A percentile compares a stretch with the other conserved stretches of the same genome.
phyloP scores from a whole-genome alignment of 2,888 invertebrate genomes.

The Stenurella melanura region DNA sequence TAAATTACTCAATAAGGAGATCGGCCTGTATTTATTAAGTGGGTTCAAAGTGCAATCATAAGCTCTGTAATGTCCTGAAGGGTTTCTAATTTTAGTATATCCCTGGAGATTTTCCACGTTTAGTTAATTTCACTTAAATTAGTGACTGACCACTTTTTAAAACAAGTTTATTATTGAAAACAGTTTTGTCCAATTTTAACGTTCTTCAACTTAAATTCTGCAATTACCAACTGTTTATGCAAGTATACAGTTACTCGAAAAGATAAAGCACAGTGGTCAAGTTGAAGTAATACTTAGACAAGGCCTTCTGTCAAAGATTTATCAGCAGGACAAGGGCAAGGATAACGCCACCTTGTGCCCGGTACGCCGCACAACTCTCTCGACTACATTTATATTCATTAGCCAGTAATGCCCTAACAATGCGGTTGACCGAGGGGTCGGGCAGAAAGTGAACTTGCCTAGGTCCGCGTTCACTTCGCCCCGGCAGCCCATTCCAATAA shows the following conservation, averaged over 20 bases:
- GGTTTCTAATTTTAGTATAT: too few relatives aligned
- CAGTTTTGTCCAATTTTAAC: too few relatives aligned
- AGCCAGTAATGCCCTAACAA: conserved; percentile 68
- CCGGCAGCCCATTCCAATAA: conserved; percentile 49
- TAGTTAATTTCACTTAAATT: too few relatives aligned
- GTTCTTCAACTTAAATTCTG: neutral
- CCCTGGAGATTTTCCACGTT: too few relatives aligned
- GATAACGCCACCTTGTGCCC: conserved; percentile 40
- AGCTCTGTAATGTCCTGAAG: too few relatives aligned
- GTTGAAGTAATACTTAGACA: conserved; percentile 35
- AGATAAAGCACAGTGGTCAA: neutral
- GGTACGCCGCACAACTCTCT: conserved; percentile 42
- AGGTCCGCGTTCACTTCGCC: conserved; percentile 17
- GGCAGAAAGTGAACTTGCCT: conserved; percentile 44
- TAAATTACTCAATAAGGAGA: too few relatives aligned
- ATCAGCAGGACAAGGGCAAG: conserved; percentile 49
- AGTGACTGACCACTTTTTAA: too few relatives aligned
- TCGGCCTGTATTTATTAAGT: too few relatives aligned
- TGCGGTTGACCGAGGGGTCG: conserved; percentile 68
- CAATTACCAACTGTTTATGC: conserved; percentile 12
- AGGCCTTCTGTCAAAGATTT: conserved; percentile 50
- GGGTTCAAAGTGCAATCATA: too few relatives aligned
- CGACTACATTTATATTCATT: conserved; percentile 71
- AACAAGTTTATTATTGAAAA: too few relatives aligned
- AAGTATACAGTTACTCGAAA: neutral